Base-by-base conservation (phyloP, 2,797 vertebrate species). In the Spinus pinus region DNA sequence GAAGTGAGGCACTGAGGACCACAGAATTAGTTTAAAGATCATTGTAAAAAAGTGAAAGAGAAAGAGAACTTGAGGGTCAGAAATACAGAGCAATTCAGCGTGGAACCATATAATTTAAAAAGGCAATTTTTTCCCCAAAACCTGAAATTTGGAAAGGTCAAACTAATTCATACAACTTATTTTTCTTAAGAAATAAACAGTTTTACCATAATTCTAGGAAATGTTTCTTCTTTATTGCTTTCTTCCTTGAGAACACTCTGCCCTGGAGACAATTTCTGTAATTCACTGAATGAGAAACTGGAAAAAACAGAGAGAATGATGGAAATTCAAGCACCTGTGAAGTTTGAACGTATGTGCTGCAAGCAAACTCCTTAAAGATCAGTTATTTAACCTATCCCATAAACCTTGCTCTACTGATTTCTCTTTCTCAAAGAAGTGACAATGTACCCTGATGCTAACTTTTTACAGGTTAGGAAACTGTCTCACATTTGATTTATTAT, bases 161-260 rank as follows among this genome's bases (percentile, higher is more conserved):
- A 84, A 92, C 33, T 80, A 88, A 88, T 87, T 95, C 91, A 93
- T 78, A 73, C 28, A 74, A 81, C 14, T 41, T 86, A 33, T 61
- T 88, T 94, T 91, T 90, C 58, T 91, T 67, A 85, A 92, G 61
- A 89, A 94, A 95, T 84, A 93, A 94, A 85, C 37, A 70, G 44
- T 44, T 94, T 90, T 79, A 78, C 35, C 54, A 69, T 94, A 57
- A 66, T 54, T 25, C 17, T 67, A 78, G 78, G 85, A 90, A 88
- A 78, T 51, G 41, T 69, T 91, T 31, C 49, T 74, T 67, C 16
- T 92, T 96, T 75, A 67, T 67, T 86, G 56, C 70, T 82, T 88
- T 77, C 41, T 93, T 86, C n/a, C 56, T 66, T 86, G 33, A 86
- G 69, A 91, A 81, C 56, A 15, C 27, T 66, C 46, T 94, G 72